These are phyloP conservation scores for Xenus cinereus DNA, from an alignment of 2,113 vertebrate species.

Conservation along the genomic window DNA sequence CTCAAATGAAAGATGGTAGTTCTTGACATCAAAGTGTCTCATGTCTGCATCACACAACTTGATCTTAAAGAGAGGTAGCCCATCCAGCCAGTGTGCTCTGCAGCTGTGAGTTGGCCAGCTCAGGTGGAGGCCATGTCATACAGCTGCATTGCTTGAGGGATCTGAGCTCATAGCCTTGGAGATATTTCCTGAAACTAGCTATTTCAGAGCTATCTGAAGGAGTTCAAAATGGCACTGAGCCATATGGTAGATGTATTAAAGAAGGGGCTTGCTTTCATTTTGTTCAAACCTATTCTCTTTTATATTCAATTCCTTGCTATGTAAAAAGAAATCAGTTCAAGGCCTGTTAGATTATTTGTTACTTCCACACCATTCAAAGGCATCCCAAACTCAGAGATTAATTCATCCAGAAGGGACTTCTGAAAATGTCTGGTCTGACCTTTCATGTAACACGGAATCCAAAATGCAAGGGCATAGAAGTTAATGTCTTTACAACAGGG, in stretches of 20 bases:
- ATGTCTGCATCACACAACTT: not conserved
- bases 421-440: constrained; percentile 4
- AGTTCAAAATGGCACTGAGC: not conserved
- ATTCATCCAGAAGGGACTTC: constrained; percentile 19
- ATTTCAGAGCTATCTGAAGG: not conserved
- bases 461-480: not conserved
- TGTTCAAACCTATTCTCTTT: not conserved
- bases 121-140: not conserved
- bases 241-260: not conserved
- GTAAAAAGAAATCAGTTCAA: constrained; percentile 31
- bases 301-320: not conserved
- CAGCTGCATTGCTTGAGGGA: not conserved
- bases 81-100: not conserved
- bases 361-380: not conserved
- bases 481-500: constrained; percentile 22
- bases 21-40: not conserved
- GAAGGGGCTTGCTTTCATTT: not conserved
- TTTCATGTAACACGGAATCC: not conserved
- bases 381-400: not conserved
- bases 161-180: not conserved
- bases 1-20: not conserved
- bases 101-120: not conserved
- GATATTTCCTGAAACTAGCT: not conserved
- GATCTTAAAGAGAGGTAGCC: not conserved
- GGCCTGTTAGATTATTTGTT: not conserved